A percentile compares a stretch with the other conserved stretches of the same genome.
phyloP scores from a whole-genome alignment of 2,888 invertebrate species.

The Drosophila kanekoi region DNA sequence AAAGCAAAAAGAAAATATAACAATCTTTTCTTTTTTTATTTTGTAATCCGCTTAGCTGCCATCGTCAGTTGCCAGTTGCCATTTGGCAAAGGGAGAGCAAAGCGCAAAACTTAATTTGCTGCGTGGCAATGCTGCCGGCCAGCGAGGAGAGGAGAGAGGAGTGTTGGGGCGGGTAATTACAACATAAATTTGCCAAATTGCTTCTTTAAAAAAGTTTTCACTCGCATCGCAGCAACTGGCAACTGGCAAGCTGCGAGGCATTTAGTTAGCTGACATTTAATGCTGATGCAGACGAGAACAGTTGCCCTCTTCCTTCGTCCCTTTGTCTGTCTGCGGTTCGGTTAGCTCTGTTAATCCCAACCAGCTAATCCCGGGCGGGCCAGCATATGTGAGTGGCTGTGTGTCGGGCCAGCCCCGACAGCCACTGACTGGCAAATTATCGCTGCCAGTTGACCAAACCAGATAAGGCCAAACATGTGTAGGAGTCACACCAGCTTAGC shows the following conservation, averaged over 20 bases:
- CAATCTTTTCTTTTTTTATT: constrained; percentile 6
- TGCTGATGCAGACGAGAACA: constrained; percentile 36
- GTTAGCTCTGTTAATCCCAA: constrained; percentile 48
- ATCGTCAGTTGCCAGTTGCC: constrained; percentile 53
- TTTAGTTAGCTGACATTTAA: constrained; percentile 43
- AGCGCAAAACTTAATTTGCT: constrained; percentile 76
- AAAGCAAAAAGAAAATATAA: constrained; percentile 29
- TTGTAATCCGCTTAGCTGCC: constrained; percentile 78
- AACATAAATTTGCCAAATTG: constrained; percentile 77
- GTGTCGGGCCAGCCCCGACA: no score
- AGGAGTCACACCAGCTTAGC: constrained; percentile 23
- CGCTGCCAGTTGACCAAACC: constrained; percentile 60
- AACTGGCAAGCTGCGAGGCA: constrained; percentile 9
- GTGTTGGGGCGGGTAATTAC: constrained; percentile 54
- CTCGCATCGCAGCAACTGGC: constrained; percentile 17
- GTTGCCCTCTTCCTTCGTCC: neutral
- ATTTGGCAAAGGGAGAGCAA: constrained; percentile 63
- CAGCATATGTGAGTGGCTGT: constrained; percentile 39
- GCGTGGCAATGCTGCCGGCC: constrained; percentile 34
- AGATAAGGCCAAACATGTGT: constrained; percentile 60
- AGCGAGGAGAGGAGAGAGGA: neutral
- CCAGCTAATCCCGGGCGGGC: constrained; percentile 43
- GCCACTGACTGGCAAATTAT: constrained; percentile 61
- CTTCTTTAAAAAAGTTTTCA: constrained; percentile 66
- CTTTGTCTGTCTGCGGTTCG: constrained; percentile 42